A percentile compares a stretch with the other conserved stretches of the same genome.
Conservation (phyloP, 2,797 vertebrate genomes). For the Poeciliopsis presidionis region DNA sequence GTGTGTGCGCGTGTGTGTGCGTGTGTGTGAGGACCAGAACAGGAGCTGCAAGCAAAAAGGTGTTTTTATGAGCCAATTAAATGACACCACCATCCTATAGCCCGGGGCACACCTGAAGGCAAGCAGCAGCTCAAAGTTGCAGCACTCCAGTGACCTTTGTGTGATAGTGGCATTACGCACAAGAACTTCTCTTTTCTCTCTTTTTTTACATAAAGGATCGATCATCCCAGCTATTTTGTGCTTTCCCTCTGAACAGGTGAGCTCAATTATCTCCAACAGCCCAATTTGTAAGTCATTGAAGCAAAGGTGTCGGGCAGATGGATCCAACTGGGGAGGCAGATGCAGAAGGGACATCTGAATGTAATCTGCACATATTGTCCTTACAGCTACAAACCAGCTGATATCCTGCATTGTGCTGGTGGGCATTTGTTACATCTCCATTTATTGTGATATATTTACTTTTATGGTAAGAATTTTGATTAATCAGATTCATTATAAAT, state of each 20-base stretch:
- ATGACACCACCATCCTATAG: conserved; percentile 79
- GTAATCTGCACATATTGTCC: conserved; percentile 5
- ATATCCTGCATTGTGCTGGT: too few relatives aligned
- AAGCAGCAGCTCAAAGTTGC: conserved; percentile 72
- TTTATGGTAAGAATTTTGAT: too few relatives aligned
- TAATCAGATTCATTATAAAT: too few relatives aligned
- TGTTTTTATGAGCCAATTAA: conserved; percentile 85
- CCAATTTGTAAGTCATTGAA: conserved; percentile 70
- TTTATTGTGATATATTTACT: too few relatives aligned
- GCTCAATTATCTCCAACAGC: conserved; percentile 68
- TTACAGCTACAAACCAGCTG: conserved; percentile 2
- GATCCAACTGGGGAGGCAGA: conserved; percentile 55
- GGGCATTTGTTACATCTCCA: too few relatives aligned
- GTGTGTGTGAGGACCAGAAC: conserved; percentile 53
- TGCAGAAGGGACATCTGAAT: conserved; percentile 32
- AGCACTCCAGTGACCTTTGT: conserved; percentile 74
- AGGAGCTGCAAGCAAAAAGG: conserved; percentile 72
- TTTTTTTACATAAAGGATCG: conserved; percentile 67
- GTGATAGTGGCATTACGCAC: conserved; percentile 68
- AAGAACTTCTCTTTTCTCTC: conserved; percentile 34
- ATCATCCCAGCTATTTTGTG: conserved; percentile 76
- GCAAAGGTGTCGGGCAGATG: conserved; percentile 54
- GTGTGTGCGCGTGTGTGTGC: conserved; percentile 21
- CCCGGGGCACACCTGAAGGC: conserved; percentile 81
- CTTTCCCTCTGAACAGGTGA: conserved; percentile 67